Percentiles rank a stretch among this genome's conserved stretches.
Conservation (phyloP, 1,140 invertebrate genomes). For the Caenorhabditis tropicalis region DNA sequence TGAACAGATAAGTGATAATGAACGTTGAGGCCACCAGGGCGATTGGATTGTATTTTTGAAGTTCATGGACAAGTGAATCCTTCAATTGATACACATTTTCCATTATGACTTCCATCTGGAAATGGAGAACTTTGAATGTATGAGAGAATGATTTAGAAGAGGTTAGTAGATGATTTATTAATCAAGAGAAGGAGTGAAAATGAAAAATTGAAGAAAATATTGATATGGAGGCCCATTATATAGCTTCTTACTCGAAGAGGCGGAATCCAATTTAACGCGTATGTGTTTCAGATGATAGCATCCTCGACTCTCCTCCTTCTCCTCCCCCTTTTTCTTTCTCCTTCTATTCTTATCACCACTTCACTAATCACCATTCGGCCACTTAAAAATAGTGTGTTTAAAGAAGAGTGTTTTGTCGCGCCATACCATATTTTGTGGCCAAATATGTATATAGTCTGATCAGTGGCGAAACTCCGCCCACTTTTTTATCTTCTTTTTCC, state of each 20-base stretch:
- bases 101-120: background rate
- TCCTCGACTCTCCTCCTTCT: conserved; percentile 32
- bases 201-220: background rate
- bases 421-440: conserved; percentile 11
- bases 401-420: conserved; percentile 6
- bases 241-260: conserved; percentile 43
- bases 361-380: conserved; percentile 8
- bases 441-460: conserved; percentile 38
- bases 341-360: conserved; percentile 33
- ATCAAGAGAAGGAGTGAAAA: background rate
- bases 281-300: conserved; percentile 35
- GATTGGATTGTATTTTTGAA: conserved; percentile 43
- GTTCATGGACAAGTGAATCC: background rate
- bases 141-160: background rate
- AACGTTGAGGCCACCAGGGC: background rate
- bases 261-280: conserved; percentile 31
- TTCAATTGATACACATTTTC: background rate
- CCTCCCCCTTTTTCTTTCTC: too few relatives aligned
- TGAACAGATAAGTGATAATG: background rate
- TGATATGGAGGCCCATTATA: background rate
- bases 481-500: background rate
- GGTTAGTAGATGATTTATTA: background rate
- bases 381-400: background rate
- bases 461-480: background rate
- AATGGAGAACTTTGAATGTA: background rate